These are phyloP conservation scores for Sapayoa aenigma DNA, from an alignment of 2,113 vertebrate species.

Conservation along the genomic window DNA sequence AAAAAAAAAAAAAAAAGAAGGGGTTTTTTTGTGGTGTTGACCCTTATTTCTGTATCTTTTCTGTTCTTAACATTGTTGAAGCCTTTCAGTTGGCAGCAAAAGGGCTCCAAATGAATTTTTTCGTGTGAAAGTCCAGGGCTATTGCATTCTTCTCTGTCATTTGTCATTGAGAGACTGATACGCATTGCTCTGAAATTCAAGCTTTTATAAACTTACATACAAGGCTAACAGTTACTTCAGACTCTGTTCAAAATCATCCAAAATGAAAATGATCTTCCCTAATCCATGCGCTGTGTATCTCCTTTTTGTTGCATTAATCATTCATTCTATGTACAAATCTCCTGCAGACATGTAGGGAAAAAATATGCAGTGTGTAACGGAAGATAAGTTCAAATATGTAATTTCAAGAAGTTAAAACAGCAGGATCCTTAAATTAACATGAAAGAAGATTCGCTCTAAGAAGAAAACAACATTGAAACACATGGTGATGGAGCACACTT, in stretches of 20 bases:
- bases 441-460: neutral
- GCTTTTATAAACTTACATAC: neutral
- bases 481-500: neutral
- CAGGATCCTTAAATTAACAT: neutral
- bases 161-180: neutral
- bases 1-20: neutral
- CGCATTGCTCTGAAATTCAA: neutral
- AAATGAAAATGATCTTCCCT: neutral
- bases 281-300: neutral
- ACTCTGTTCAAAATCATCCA: neutral
- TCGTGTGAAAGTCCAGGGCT: neutral
- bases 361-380: neutral
- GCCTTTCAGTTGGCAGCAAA: neutral
- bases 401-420: neutral
- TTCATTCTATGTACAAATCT: neutral
- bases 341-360: neutral
- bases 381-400: neutral
- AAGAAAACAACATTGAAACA: neutral
- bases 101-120: neutral
- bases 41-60: neutral
- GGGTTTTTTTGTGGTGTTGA: neutral
- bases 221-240: neutral
- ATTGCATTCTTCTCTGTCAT: neutral
- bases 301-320: neutral
- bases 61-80: neutral